Percentiles rank a stretch among this genome's conserved stretches.
These are phyloP conservation scores for Hydra vulgaris DNA, from an alignment of 30 jellyfish, hydroid and myxozoan species.

Conservation along the genomic window DNA sequence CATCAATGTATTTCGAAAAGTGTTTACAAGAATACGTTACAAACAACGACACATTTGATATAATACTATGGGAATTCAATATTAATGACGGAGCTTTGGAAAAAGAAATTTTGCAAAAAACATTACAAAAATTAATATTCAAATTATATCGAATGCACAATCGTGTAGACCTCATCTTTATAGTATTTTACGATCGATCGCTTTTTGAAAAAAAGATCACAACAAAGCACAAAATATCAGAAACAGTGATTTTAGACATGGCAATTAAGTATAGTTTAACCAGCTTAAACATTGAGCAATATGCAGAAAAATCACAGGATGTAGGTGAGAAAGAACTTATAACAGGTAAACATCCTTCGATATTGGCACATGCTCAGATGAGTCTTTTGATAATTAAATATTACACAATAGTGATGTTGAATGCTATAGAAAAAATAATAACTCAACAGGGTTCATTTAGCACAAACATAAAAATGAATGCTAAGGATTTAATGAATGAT, in stretches of 20 bases:
- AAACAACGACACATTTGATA: constrained; percentile 55
- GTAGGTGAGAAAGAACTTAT: constrained; percentile 25
- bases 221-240: constrained; percentile 5
- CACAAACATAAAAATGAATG: not conserved
- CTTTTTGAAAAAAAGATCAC: not conserved
- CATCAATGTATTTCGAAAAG: constrained; percentile 57
- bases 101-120: constrained; percentile 1
- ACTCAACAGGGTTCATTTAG: not conserved
- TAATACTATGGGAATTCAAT: constrained; percentile 81
- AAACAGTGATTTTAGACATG: not conserved
- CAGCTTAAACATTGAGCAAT: constrained; percentile 14
- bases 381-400: constrained; percentile 41
- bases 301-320: not conserved
- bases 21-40: constrained; percentile 80
- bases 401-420: constrained; percentile 8
- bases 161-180: constrained; percentile 6
- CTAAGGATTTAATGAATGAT: not conserved
- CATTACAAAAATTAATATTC: not conserved
- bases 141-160: not conserved
- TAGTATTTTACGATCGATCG: constrained; percentile 6
- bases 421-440: not conserved
- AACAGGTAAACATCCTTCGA: constrained; percentile 69
- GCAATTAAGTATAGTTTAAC: constrained; percentile 15
- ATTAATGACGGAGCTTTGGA: constrained; percentile 48
- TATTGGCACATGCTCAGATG: constrained; percentile 95